A percentile compares a stretch with the other conserved stretches of the same genome.
Evolutionary conservation across 1,140 invertebrate genomes (phyloP).

Genomic region (Myzus persicae): DNA sequence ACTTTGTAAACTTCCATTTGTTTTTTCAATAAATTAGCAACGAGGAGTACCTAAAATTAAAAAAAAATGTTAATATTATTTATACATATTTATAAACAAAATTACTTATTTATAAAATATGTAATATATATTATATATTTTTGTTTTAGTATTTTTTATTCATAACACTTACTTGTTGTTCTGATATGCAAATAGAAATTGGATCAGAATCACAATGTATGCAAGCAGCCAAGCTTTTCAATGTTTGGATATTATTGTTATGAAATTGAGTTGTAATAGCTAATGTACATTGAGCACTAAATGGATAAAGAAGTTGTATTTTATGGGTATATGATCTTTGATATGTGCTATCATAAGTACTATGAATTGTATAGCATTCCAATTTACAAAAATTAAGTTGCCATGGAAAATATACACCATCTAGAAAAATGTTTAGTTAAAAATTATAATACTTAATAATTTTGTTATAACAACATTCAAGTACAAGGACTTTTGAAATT

Average conservation of each 20-base stretch:
- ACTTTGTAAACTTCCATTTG: conserved; percentile 13
- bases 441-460: neutral
- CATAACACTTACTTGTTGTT: conserved; percentile 46
- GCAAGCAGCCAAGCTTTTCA: conserved; percentile 51
- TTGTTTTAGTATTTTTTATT: neutral
- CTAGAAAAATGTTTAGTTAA: conserved; percentile 15
- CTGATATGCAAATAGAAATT: conserved; percentile 45
- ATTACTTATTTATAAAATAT: too few species aligned
- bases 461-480: neutral
- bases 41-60: neutral
- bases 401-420: conserved; percentile 52
- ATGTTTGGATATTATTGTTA: conserved; percentile 23
- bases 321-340: conserved; percentile 44
- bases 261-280: conserved; percentile 49
- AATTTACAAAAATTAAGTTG: conserved; percentile 45
- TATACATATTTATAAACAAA: neutral
- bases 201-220: conserved; percentile 57
- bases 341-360: conserved; percentile 21
- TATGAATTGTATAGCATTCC: conserved; percentile 48
- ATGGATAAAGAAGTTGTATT: conserved; percentile 50
- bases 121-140: neutral
- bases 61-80: neutral
- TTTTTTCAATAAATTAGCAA: conserved; percentile 48
- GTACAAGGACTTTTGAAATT: neutral
- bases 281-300: conserved; percentile 53